Conservation (phyloP, 1,140 invertebrate species). For the Zaprionus davidi region DNA sequence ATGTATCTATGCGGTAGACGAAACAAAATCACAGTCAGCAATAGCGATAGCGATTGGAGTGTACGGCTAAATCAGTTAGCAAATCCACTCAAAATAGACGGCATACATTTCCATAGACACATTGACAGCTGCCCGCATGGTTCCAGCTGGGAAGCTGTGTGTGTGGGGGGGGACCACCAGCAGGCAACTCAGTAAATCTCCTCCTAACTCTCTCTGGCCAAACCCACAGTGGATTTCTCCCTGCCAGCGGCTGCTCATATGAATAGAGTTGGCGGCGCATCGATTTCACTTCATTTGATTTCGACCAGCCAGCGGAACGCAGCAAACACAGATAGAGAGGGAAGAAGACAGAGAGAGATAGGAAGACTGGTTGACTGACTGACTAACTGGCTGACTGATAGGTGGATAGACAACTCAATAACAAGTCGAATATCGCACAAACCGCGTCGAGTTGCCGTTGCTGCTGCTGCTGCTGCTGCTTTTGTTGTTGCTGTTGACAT, state of each 20-base stretch:
- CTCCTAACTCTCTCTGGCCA: too few species aligned
- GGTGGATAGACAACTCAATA: conserved; percentile 70
- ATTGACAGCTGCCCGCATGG: conserved; percentile 79
- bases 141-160: background rate
- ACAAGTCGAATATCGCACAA: conserved; percentile 59
- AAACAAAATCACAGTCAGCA: conserved; percentile 65
- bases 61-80: conserved; percentile 79
- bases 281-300: conserved; percentile 82
- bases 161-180: background rate
- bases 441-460: conserved; percentile 51
- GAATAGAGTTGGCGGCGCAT: conserved; percentile 79
- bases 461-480: conserved; percentile 11
- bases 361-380: conserved; percentile 47
- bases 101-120: conserved; percentile 79
- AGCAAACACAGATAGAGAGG: conserved; percentile 1
- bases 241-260: conserved; percentile 56
- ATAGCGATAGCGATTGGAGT: conserved; percentile 43
- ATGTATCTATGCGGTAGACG: background rate
- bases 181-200: conserved; percentile 12
- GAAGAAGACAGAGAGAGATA: background rate
- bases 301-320: conserved; percentile 51
- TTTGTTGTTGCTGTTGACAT: conserved; percentile 32
- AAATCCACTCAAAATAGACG: conserved; percentile 78
- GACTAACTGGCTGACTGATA: conserved; percentile 47
- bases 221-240: conserved; percentile 31